Percentiles rank a stretch among this genome's conserved stretches.
Evolutionary conservation across 2,797 vertebrate species (phyloP).

Genomic region (Hirundo rustica): DNA sequence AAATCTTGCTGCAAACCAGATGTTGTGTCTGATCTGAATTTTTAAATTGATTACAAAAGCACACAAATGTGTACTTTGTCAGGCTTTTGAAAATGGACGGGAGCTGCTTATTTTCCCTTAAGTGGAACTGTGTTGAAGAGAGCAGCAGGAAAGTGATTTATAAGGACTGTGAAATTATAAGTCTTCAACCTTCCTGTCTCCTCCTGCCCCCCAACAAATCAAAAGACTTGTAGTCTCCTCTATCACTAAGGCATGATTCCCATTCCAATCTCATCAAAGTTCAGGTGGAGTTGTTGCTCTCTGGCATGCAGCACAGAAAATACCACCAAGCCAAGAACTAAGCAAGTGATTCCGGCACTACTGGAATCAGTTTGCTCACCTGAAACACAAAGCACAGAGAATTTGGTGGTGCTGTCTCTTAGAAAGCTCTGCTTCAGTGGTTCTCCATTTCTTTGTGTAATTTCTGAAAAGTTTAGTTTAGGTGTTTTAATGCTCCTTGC

Average conservation of each 20-base stretch:
- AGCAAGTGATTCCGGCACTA: neutral
- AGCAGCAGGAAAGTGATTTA: neutral
- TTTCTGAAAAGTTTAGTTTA: neutral
- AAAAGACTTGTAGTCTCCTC: neutral
- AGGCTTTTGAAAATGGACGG: neutral
- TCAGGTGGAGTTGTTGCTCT: neutral
- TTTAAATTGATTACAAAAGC: constrained; percentile 13
- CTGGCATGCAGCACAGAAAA: neutral
- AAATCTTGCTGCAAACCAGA: constrained; percentile 17
- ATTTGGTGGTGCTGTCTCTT: neutral
- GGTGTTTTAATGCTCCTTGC: neutral
- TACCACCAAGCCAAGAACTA: neutral
- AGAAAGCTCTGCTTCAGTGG: neutral
- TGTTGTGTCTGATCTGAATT: constrained; percentile 5
- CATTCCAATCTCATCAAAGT: neutral
- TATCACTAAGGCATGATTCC: neutral
- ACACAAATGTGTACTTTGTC: neutral
- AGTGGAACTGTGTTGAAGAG: neutral
- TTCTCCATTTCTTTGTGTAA: neutral
- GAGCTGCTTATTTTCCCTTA: neutral
- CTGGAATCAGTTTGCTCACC: neutral
- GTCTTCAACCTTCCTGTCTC: neutral
- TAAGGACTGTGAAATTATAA: neutral
- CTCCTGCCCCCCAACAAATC: neutral
- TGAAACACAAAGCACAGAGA: neutral